These are phyloP conservation scores for Desmodus rotundus DNA, from an alignment of 2,113 vertebrate genomes.

Conservation along the genomic window DNA sequence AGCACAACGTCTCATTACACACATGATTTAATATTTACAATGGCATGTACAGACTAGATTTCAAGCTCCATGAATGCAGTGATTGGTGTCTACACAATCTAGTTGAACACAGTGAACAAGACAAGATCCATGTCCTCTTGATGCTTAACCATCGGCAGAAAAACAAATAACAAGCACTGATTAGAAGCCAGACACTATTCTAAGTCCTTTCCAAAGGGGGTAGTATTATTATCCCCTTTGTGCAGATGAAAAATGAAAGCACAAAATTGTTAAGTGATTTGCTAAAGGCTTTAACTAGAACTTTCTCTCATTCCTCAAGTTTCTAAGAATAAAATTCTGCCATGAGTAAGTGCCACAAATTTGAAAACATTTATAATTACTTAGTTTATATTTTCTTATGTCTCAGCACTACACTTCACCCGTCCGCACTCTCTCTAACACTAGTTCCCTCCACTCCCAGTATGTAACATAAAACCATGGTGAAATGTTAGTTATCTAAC, in stretches of 20 bases:
- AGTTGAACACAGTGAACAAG: background rate
- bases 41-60: background rate
- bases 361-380: background rate
- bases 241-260: conserved; percentile 7
- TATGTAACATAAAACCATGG: background rate
- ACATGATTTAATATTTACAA: background rate
- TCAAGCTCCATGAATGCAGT: background rate
- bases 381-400: background rate
- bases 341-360: background rate
- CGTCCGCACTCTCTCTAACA: background rate
- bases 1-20: conserved; percentile 10
- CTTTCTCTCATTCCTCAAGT: background rate
- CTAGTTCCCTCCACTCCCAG: background rate
- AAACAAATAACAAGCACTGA: background rate
- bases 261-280: conserved; percentile 9
- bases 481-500: conserved; percentile 30
- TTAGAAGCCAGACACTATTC: background rate
- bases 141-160: conserved; percentile 6
- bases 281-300: background rate
- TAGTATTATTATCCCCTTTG: background rate
- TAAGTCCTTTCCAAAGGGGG: conserved; percentile 1
- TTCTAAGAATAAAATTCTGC: conserved; percentile 32
- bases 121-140: background rate
- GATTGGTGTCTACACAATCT: background rate
- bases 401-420: background rate